Conservation (phyloP, 2,797 vertebrate genomes). For the Myotis daubentonii region DNA sequence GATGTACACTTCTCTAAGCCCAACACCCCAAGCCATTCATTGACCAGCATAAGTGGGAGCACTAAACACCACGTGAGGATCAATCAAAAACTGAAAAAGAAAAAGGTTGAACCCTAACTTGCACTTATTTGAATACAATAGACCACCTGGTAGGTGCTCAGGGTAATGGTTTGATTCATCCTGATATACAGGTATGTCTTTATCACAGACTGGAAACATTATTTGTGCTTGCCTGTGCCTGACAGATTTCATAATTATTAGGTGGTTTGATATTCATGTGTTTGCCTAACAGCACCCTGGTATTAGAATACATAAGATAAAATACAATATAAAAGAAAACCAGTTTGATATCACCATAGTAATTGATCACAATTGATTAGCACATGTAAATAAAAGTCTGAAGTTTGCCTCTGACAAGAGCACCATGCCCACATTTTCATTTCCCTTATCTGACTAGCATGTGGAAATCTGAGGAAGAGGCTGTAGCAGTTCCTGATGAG, state of each 20-base stretch:
- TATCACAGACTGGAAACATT: not conserved
- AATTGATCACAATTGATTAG: conserved; percentile 46
- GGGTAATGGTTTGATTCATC: not conserved
- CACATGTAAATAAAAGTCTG: conserved; percentile 46
- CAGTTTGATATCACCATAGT: not conserved
- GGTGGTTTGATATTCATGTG: not conserved
- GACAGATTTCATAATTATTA: not conserved
- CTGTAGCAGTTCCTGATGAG: not conserved
- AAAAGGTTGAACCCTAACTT: not conserved
- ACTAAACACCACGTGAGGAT: not conserved
- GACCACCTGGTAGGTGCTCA: not conserved
- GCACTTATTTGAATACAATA: not conserved
- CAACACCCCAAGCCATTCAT: not conserved
- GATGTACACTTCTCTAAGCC: not conserved
- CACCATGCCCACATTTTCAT: conserved; percentile 43
- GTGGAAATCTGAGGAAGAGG: conserved; percentile 12
- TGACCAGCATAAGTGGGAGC: not conserved
- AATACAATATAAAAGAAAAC: not conserved
- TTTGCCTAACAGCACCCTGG: conserved; percentile 7
- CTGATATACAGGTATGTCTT: not conserved
- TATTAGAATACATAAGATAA: conserved; percentile 30
- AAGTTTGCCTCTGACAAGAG: conserved; percentile 25
- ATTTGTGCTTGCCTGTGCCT: not conserved
- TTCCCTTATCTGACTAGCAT: conserved; percentile 48
- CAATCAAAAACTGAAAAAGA: conserved; percentile 48